Evolutionary conservation across 1,140 invertebrate genomes (phyloP).

Genomic region (Macrosteles quadrilineatus): DNA sequence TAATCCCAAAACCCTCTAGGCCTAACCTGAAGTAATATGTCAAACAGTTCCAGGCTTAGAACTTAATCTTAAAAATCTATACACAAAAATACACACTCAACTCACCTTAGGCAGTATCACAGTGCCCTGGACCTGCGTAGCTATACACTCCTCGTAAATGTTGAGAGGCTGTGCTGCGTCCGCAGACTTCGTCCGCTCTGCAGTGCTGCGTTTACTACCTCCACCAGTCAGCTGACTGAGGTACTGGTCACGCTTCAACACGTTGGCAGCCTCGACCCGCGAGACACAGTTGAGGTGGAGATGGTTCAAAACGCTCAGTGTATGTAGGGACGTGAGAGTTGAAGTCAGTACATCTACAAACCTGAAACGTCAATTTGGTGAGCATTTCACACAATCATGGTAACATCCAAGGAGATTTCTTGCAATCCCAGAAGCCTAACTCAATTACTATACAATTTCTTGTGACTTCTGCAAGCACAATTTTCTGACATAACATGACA

Average conservation of each 20-base stretch:
- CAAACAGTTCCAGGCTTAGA: no score
- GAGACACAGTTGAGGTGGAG: constrained; percentile 83
- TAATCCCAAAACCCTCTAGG: no score
- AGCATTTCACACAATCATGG: no score
- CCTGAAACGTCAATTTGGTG: no score
- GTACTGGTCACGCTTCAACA: constrained; percentile 82
- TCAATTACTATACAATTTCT: no score
- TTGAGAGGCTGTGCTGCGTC: constrained; percentile 52
- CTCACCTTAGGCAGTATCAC: constrained; percentile 81
- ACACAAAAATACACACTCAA: no score
- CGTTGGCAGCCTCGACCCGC: constrained; percentile 82
- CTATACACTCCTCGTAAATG: constrained; percentile 83
- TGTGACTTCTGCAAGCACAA: no score
- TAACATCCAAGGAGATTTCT: no score
- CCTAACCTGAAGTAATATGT: no score
- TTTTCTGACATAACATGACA: no score
- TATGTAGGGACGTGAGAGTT: constrained; percentile 80
- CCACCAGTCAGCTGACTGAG: constrained; percentile 49
- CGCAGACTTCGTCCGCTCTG: constrained; percentile 42
- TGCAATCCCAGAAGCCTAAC: no score
- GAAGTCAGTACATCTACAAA: constrained; percentile 85
- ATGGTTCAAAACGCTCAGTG: constrained; percentile 87
- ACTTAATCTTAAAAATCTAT: no score
- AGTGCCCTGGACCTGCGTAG: constrained; percentile 76
- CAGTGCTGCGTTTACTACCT: constrained; percentile 48